Evolutionary conservation across 2,113 vertebrate species (phyloP).

Genomic region (Datnioides undecimradiatus): DNA sequence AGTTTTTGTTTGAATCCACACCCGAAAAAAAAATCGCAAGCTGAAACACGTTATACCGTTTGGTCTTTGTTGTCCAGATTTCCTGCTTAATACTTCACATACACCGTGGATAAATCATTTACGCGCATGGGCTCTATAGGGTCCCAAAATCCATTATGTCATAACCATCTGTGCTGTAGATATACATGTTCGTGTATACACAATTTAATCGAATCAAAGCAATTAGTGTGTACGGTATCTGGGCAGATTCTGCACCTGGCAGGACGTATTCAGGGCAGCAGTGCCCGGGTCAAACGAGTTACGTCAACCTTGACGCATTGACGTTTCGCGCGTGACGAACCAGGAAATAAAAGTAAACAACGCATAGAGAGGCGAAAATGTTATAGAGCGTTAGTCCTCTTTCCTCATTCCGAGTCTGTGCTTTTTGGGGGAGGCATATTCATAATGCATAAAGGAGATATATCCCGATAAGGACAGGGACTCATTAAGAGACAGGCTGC

Average conservation of each 20-base stretch:
- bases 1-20: no score
- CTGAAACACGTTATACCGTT: no score
- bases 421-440: background rate
- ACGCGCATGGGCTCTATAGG: no score
- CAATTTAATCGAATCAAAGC: background rate
- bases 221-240: background rate
- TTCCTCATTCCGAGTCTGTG: background rate
- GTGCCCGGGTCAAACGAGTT: background rate
- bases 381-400: constrained; percentile 16
- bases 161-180: no score
- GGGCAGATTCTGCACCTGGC: background rate
- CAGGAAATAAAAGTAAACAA: constrained; percentile 80
- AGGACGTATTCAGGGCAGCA: background rate
- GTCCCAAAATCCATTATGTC: no score
- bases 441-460: constrained; percentile 1
- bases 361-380: constrained; percentile 31
- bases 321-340: constrained; percentile 29
- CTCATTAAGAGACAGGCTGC: constrained; percentile 22
- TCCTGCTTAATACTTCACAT: no score
- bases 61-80: no score
- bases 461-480: constrained; percentile 17
- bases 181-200: no score
- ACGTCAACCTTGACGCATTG: constrained; percentile 5
- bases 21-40: no score
- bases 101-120: no score